Evolutionary conservation across 92 coral and sea anemone species (phyloP), one percentile per base, ranked within the genome.

Genomic region (Desmophyllum pertusum): DNA sequence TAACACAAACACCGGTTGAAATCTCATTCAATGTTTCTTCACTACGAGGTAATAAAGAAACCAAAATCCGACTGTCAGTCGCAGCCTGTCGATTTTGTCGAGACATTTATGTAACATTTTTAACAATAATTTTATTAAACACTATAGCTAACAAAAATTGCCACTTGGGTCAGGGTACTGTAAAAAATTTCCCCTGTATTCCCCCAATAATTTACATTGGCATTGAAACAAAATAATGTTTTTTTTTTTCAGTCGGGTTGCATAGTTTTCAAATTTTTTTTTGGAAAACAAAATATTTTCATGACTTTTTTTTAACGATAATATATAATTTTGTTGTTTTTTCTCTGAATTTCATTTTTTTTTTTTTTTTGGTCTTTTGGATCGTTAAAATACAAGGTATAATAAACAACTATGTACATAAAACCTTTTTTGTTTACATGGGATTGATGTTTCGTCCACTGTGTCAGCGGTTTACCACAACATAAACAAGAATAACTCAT

Each of bases 391-490:
- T 45, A 80, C 45, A 21, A 27, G 46, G 29, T 5, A 15, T 66
- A 43, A 15, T 66, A 43, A 64, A 43, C 45, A 65, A 23, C 14
- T 43, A 27, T 41, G 71, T 64, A 41, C 39, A 78, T 23, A 18
- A 73, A 48, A 13, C 1, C 25, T 59, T 11, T 15, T 40, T n/a
- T 71, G 17, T 62, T 15, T 10, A 75, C 66, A 66, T 4, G n/a
- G 27, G 39, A 57, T 45, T 30, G 70, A 27, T 10, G 17, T 39
- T 40, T 50, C 36, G 57, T 39, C 23, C 68, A 14, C 53, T 64
- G 17, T 84, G 95, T 87, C 92, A 84, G 92, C 88, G 92, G 92
- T 40, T 55, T 48, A 84, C 79, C 79, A 59, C 77, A 41, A 70
- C 76, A 79, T 70, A 77, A 72, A 78, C 57, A 61, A 73, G 70